Conservation (phyloP, 2,888 invertebrate genomes). For the Heteromurus nitidus region DNA sequence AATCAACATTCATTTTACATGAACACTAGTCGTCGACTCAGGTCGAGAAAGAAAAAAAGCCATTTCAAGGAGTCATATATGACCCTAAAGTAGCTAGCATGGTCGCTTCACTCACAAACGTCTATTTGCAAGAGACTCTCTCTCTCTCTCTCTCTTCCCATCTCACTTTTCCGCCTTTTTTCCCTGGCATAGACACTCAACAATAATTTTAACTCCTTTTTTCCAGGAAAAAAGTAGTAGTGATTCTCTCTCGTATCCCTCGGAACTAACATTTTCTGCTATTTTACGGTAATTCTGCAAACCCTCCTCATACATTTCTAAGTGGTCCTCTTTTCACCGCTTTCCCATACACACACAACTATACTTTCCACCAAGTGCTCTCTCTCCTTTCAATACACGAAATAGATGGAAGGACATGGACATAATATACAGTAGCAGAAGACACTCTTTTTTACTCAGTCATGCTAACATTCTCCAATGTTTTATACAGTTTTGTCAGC, state of each 20-base stretch:
- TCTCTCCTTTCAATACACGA: too few species aligned
- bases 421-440: too few species aligned
- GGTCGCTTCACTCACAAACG: too few species aligned
- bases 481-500: too few species aligned
- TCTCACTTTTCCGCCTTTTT: constrained; percentile 15
- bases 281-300: constrained; percentile 48
- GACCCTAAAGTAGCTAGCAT: too few species aligned
- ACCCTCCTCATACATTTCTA: constrained; percentile 10
- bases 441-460: too few species aligned
- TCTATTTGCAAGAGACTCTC: too few species aligned
- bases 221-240: constrained; percentile 21
- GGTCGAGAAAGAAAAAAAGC: constrained; percentile 13
- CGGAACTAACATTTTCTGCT: constrained; percentile 29
- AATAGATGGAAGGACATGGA: too few species aligned
- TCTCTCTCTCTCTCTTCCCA: neutral
- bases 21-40: constrained; percentile 14
- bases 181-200: constrained; percentile 29
- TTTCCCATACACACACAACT: neutral
- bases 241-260: neutral
- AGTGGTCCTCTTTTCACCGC: neutral
- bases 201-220: constrained; percentile 58
- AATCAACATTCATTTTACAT: constrained; percentile 57
- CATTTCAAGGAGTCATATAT: neutral
- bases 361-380: neutral
- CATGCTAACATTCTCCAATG: too few species aligned